Conservation (phyloP, 2,888 invertebrate genomes). For the Sarcophaga caerulescens region DNA sequence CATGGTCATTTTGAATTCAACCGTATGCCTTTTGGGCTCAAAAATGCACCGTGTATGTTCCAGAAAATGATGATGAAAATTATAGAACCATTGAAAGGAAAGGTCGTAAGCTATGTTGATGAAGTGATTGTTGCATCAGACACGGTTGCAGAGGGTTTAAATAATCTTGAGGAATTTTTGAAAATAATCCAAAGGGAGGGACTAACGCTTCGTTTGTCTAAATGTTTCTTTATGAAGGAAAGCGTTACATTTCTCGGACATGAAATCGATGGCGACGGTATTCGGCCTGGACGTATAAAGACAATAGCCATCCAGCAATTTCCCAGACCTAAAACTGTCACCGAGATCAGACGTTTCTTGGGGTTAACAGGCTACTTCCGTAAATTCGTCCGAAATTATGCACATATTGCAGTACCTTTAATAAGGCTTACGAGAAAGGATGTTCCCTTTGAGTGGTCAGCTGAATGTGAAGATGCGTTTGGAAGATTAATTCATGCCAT, state of each 20-base stretch:
- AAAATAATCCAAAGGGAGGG: conserved; percentile 47
- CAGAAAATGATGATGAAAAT: conserved; percentile 22
- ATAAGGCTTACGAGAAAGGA: conserved; percentile 57
- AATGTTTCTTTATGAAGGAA: conserved; percentile 70
- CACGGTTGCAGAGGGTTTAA: conserved; percentile 52
- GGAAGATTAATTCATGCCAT: conserved; percentile 55
- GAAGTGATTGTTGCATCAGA: conserved; percentile 55
- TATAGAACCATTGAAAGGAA: conserved; percentile 35
- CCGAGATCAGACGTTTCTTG: conserved; percentile 71
- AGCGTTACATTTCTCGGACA: conserved; percentile 60
- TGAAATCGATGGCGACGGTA: conserved; percentile 69
- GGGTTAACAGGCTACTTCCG: conserved; percentile 74
- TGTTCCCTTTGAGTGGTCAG: conserved; percentile 50
- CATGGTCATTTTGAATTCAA: conserved; percentile 61
- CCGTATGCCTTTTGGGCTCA: conserved; percentile 47
- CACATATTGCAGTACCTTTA: conserved; percentile 70
- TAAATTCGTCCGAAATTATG: conserved; percentile 72
- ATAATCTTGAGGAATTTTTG: conserved; percentile 58
- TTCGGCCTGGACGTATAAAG: conserved; percentile 72
- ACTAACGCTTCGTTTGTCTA: conserved; percentile 64
- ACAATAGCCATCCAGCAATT: conserved; percentile 69
- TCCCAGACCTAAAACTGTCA: conserved; percentile 61
- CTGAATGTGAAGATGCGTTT: conserved; percentile 45
- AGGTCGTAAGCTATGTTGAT: conserved; percentile 58
- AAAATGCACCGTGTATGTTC: conserved; percentile 28